Conservation (phyloP, 2,888 invertebrate species). For the Phoenoteleia sp. region DNA sequence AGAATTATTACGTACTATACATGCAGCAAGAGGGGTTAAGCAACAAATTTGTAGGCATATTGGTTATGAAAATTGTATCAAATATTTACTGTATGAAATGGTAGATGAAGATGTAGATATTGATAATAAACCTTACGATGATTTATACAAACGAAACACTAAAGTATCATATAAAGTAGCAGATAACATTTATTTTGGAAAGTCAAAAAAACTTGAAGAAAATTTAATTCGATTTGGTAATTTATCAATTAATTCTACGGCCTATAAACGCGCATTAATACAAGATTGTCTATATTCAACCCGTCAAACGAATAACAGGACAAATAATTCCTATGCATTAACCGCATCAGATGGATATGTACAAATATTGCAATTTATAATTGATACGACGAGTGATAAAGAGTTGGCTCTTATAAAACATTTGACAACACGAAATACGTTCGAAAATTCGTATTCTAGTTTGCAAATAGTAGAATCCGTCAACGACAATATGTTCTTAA, state of each 20-base stretch:
- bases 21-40: constrained; percentile 11
- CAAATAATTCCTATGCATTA: constrained; percentile 12
- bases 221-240: background rate
- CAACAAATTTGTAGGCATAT: constrained; percentile 17
- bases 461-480: constrained; percentile 2
- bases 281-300: background rate
- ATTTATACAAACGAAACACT: background rate
- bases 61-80: background rate
- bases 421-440: background rate
- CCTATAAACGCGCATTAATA: constrained; percentile 1
- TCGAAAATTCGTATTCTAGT: background rate
- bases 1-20: background rate
- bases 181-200: constrained; percentile 21
- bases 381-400: background rate
- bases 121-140: background rate
- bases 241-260: constrained; percentile 1
- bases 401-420: background rate
- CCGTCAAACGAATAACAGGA: constrained; percentile 11
- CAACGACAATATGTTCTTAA: too few relatives aligned
- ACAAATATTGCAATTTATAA: background rate
- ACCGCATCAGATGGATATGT: constrained; percentile 5
- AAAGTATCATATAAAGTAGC: background rate
- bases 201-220: background rate
- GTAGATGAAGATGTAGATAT: too few relatives aligned
- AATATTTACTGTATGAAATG: background rate